Conservation (phyloP, 2,888 invertebrate genomes). For the Plemyria rubiginata region DNA sequence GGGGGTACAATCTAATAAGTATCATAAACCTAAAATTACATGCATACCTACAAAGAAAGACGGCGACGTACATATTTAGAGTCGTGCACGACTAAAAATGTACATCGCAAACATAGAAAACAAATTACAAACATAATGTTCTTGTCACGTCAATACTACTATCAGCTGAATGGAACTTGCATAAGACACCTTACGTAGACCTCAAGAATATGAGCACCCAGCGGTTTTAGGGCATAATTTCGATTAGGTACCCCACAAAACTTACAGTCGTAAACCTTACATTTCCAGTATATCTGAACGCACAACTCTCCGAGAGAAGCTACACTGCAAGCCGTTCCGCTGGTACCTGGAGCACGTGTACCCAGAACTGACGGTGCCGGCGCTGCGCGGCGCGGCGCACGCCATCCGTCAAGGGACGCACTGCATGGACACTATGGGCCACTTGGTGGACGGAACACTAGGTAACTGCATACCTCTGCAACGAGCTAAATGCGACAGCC, state of each 20-base stretch:
- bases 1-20: too few relatives aligned
- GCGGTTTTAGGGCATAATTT: neutral
- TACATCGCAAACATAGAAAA: neutral
- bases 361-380: constrained; percentile 93
- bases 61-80: too few relatives aligned
- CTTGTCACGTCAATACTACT: neutral
- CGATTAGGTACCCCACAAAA: neutral
- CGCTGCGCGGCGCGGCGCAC: constrained; percentile 82
- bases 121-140: neutral
- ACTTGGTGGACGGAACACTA: constrained; percentile 92
- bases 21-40: too few relatives aligned
- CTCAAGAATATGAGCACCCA: neutral
- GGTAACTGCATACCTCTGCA: constrained; percentile 66
- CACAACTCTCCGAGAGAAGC: constrained; percentile 89
- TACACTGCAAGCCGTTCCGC: constrained; percentile 97
- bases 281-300: constrained; percentile 92
- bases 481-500: too few relatives aligned
- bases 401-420: constrained; percentile 92
- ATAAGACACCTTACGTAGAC: too few relatives aligned
- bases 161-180: neutral
- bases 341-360: constrained; percentile 98
- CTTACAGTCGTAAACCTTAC: neutral
- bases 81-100: too few relatives aligned
- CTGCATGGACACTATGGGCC: constrained; percentile 98
- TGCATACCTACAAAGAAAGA: too few relatives aligned